phyloP scores from a whole-genome alignment of 2,113 vertebrate species.

The Montifringilla adamsi region DNA sequence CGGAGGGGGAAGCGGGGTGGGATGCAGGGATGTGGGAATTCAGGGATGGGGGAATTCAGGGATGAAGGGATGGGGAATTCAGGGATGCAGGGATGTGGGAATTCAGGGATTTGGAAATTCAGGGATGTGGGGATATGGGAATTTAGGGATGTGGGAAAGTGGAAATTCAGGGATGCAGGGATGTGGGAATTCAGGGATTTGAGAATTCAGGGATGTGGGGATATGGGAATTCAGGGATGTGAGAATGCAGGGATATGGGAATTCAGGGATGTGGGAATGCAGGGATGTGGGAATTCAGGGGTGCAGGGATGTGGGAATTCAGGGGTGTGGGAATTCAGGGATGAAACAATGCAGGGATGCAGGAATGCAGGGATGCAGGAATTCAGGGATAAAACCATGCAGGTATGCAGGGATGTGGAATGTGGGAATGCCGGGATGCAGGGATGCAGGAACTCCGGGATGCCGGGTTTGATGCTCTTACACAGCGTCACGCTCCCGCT shows the following conservation, averaged over 20 bases:
- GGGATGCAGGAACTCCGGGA: no score
- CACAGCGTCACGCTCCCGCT: conserved; percentile 83
- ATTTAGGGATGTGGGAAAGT: background rate
- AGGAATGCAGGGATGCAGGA: rapidly evolving
- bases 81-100: background rate
- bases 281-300: background rate
- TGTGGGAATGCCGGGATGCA: background rate
- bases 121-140: background rate
- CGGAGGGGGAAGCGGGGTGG: rapidly evolving
- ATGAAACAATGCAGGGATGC: no score
- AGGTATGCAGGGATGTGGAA: background rate
- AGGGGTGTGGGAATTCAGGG: background rate
- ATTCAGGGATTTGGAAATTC: rapidly evolving
- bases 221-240: rapidly evolving
- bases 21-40: background rate
- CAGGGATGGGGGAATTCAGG: no score
- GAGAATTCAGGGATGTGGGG: rapidly evolving
- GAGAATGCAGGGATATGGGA: background rate
- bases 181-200: rapidly evolving
- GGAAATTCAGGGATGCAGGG: no score
- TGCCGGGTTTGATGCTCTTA: conserved; percentile 39
- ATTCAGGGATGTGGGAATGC: rapidly evolving
- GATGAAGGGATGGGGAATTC: no score
- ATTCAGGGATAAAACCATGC: no score
- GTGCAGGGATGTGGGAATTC: no score